These are phyloP conservation scores for Oxyruncus cristatus DNA, from an alignment of 2,113 vertebrate species.

Conservation along the genomic window DNA sequence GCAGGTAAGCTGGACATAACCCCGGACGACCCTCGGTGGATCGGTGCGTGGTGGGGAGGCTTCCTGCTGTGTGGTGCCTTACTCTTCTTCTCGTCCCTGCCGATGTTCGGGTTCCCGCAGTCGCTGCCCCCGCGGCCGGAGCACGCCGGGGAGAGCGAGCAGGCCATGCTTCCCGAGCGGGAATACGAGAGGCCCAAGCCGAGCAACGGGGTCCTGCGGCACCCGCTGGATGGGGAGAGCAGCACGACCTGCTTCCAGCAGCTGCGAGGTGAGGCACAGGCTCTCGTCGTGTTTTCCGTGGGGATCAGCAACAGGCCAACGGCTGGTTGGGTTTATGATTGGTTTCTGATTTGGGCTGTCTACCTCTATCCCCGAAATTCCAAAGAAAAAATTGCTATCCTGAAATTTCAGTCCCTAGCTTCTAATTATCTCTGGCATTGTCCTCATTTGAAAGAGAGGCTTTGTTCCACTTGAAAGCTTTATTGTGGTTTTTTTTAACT, in stretches of 20 bases:
- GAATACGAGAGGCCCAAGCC: conserved; percentile 85
- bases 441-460: neutral
- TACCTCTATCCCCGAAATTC: accelerated
- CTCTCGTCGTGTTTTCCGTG: accelerated
- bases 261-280: conserved; percentile 82
- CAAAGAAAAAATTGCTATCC: accelerated
- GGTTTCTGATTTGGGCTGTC: neutral
- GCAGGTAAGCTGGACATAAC: conserved; percentile 89
- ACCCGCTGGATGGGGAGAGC: conserved; percentile 74
- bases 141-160: conserved; percentile 82
- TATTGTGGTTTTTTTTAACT: neutral
- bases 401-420: neutral
- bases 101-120: conserved; percentile 98
- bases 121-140: conserved; percentile 81
- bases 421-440: neutral
- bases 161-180: conserved; percentile 88
- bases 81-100: conserved; percentile 93
- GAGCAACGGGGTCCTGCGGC: conserved; percentile 85
- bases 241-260: conserved; percentile 91
- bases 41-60: conserved; percentile 98
- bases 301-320: neutral
- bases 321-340: neutral
- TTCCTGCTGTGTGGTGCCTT: conserved; percentile 97
- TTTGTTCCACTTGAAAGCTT: neutral
- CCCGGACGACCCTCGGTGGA: conserved; percentile 95